Evolutionary conservation across 2,888 invertebrate species (phyloP).

Genomic region (Mycogona germanica): DNA sequence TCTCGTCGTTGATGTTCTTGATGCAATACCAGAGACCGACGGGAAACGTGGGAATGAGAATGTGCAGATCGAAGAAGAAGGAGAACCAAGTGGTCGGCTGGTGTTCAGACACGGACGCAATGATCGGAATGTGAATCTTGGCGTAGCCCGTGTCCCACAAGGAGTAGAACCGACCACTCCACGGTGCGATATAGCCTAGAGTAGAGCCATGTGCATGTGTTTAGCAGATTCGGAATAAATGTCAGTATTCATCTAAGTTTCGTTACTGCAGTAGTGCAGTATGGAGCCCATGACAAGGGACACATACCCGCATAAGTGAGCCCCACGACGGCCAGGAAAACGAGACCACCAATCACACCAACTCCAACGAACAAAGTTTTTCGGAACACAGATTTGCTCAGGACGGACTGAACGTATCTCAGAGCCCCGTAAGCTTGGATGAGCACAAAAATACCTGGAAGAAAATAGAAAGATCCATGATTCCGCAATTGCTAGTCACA

Average conservation of each 20-base stretch:
- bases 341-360: conserved; percentile 57
- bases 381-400: conserved; percentile 81
- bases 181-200: conserved; percentile 79
- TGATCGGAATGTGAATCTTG: conserved; percentile 98
- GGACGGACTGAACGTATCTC: conserved; percentile 72
- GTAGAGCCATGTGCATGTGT: too few species aligned
- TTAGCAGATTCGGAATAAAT: conserved; percentile 12
- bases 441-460: conserved; percentile 80
- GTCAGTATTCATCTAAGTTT: too few species aligned
- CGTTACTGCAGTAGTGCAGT: too few species aligned
- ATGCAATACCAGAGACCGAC: conserved; percentile 99
- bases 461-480: background rate
- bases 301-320: conserved; percentile 67
- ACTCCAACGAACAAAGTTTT: conserved; percentile 70
- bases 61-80: conserved; percentile 97
- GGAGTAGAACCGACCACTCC: conserved; percentile 95
- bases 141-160: conserved; percentile 99
- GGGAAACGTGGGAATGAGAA: conserved; percentile 91
- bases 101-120: conserved; percentile 97
- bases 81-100: conserved; percentile 99
- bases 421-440: conserved; percentile 76
- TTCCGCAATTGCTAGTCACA: background rate
- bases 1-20: conserved; percentile 90
- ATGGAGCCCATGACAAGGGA: background rate
- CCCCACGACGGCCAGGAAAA: conserved; percentile 69